Conservation (phyloP, 2,797 vertebrate species). For the Carapus acus region DNA sequence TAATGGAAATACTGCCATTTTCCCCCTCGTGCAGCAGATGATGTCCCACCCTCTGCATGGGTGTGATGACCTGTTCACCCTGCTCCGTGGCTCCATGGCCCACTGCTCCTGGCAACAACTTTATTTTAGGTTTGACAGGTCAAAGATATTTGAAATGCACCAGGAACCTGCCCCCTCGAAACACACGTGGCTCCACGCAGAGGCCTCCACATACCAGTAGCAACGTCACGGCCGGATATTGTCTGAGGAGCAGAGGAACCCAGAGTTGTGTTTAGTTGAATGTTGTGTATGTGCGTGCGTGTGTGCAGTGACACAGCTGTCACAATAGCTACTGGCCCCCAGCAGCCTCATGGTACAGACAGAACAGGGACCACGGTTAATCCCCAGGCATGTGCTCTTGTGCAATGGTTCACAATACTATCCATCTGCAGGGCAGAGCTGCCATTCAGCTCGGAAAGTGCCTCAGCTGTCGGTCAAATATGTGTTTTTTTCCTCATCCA, state of each 20-base stretch:
- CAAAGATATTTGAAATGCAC: not conserved
- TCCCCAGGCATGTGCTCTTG: constrained; percentile 68
- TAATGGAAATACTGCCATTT: too few species aligned
- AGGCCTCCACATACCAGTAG: constrained; percentile 3
- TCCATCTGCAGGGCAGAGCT: constrained; percentile 26
- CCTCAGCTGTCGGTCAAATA: constrained; percentile 9
- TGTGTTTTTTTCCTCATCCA: constrained; percentile 13
- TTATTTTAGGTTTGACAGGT: not conserved
- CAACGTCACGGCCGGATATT: constrained; percentile 3
- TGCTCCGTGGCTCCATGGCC: not conserved
- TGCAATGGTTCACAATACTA: constrained; percentile 53
- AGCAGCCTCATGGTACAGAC: constrained; percentile 48
- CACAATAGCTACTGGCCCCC: constrained; percentile 58
- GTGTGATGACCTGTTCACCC: too few species aligned
- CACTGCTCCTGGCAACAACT: not conserved
- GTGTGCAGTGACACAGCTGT: constrained; percentile 51
- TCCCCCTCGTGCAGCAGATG: too few species aligned
- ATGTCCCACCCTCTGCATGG: too few species aligned
- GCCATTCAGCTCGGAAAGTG: constrained; percentile 16
- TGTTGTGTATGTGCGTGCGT: constrained; percentile 17
- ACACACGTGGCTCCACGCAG: not conserved
- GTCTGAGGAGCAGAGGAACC: constrained; percentile 10
- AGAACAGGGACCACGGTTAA: constrained; percentile 58
- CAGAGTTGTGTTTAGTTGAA: constrained; percentile 35
- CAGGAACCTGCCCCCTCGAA: not conserved